Evolutionary conservation across 1,140 invertebrate genomes (phyloP), one percentile per base, ranked within the genome.

Genomic region (Saccostrea cuccullata): DNA sequence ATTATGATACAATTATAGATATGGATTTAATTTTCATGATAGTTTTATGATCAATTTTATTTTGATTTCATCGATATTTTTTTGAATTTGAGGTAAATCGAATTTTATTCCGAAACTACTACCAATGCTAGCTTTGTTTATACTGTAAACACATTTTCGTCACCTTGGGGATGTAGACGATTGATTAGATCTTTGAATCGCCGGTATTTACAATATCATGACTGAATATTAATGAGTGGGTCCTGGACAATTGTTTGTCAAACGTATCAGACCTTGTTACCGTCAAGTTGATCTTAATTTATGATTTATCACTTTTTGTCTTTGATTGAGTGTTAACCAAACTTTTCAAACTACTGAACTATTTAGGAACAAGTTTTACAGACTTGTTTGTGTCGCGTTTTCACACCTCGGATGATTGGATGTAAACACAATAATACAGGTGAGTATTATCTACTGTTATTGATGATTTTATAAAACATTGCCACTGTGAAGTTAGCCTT

Each of bases 81-180:
- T 8, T 17, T 36, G 70, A 13, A 77, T 26, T 77, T 36, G 13
- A 77, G 30, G 15, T 77, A 30, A 30, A 64, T 64, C n/a, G 58
- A n/a, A 36, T 77, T 47, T 47, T 47, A 8, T 47, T 47, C 11
- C 70, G 70, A 77, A 77, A 36, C 23, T 30, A 2, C 0, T 23
- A 15, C 23, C 15, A 77, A 30, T 77, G 26, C 70, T 85, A 85
- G 87, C 82, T 77, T 60, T 40, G 87, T 77, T 83, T 77, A 56
- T 58, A 70, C 55, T 67, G 60, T 77, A 85, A 85, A 87, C 86
- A 87, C 56, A 73, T 73, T 84, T 67, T 82, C 77, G 86, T 87
- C 86, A 87, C 86, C 86, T 87, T 87, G 86, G 86, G 86, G 86
- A 87, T 73, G 86, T 87, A 56, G 67, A 87, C 86, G 73, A 77